phyloP scores from a whole-genome alignment of 2,888 invertebrate species.

The Lissonota sp. region DNA sequence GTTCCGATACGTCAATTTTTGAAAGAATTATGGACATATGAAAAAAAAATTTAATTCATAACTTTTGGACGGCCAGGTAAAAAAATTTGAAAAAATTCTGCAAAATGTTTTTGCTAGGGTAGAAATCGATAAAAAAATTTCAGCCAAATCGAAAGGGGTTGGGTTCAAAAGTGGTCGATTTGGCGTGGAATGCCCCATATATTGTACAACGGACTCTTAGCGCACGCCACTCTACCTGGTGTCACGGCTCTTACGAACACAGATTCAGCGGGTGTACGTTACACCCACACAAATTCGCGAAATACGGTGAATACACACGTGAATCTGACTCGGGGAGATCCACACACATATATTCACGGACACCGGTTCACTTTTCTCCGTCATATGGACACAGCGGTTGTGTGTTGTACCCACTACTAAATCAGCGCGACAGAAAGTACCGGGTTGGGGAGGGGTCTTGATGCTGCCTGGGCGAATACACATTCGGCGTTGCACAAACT shows the following conservation, averaged over 20 bases:
- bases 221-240: conserved; percentile 53
- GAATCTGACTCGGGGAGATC: conserved; percentile 42
- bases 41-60: no score
- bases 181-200: no score
- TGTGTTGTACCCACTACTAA: conserved; percentile 65
- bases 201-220: conserved; percentile 48
- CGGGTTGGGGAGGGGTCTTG: conserved; percentile 66
- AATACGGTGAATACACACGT: conserved; percentile 17
- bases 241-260: conserved; percentile 56
- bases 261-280: conserved; percentile 20
- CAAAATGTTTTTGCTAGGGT: no score
- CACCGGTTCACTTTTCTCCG: conserved; percentile 8
- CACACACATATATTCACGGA: conserved; percentile 12
- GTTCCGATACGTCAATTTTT: no score
- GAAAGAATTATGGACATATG: no score
- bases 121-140: no score
- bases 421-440: conserved; percentile 61
- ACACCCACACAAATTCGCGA: conserved; percentile 45
- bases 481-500: conserved; percentile 62
- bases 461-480: conserved; percentile 55
- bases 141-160: no score
- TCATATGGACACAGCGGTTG: conserved; percentile 70
- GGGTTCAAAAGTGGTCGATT: no score
- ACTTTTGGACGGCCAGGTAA: no score
- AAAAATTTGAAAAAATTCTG: no score